Evolutionary conservation across 2,113 vertebrate species (phyloP), one percentile per base, ranked within the genome.

Genomic region (Laticauda colubrina): DNA sequence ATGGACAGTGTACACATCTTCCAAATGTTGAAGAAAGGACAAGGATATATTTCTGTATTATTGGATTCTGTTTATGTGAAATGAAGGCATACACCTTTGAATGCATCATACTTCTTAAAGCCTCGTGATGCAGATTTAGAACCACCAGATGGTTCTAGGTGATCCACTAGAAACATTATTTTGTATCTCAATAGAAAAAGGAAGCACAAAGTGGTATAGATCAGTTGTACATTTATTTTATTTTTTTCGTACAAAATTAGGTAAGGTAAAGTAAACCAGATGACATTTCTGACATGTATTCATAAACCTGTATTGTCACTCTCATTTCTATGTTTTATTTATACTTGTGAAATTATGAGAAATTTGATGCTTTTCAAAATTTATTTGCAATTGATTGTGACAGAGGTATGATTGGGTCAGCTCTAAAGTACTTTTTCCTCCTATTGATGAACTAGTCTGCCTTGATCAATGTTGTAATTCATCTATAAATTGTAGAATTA

Each of bases 301-400:
- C 54, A 24, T 85, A 91, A 85, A 55, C 12, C 11, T 48, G 39
- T 64, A 64, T 4, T 64, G 15, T 26, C 5, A 18, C 39, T 24
- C 23, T 56, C 69, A 56, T 91, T 91, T 91, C n/a, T 23, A 85
- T 91, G 20, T 43, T 85, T 85, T 91, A 90, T 61, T 69, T 59
- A 15, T 91, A 81, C 59, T 2, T 57, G 85, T 2, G 5, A 39
- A 91, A 91, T 91, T 85, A 48, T 85, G 21, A 85, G 21, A 24
- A 91, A 12, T 21, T 85, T 39, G 20, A 9, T 24, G 45, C 18
- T 91, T 85, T 85, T 85, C 75, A 85, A 56, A 91, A 85, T 57
- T 85, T 34, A 85, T 91, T 91, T 45, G 34, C 43, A 11, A 5
- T 56, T 56, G n/a, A 34, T 85, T 34, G 43, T 91, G 34, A 18